Base-by-base conservation (phyloP, 2,797 vertebrate genomes). In the Numenius phaeopus region DNA sequence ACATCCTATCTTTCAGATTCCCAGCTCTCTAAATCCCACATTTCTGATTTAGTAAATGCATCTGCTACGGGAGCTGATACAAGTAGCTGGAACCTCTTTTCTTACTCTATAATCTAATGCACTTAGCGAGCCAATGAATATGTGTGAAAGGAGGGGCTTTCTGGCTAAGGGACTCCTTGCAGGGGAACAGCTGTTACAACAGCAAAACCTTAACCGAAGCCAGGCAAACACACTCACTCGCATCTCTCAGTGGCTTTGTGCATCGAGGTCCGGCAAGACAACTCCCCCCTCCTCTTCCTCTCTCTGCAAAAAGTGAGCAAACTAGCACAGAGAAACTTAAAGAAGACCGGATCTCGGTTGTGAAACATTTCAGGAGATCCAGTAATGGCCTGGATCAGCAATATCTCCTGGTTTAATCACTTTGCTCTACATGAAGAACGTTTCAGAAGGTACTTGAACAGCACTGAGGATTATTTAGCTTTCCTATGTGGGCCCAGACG, bases 401-500 rank as follows among this genome's bases (percentile, higher is more conserved):
- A 98, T 50, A 67, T 76, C 47, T 98, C 97, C 42, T 97, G 90
- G 93, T 77, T 96, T n/a, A 75, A 72, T 77, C 96, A 91, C 65
- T 58, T 97, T 15, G 75, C 84, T 79, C 42, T 94, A 14, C 72
- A 91, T 2, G 95, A 97, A 24, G 94, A 97, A 37, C 91, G 3
- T 14, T 64, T 98, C 34, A 66, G 82, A 40, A 94, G 67, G 44
- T 97, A 98, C 34, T 72, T 98, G 5, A 98, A 98, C 91, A 98
- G 97, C 96, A 98, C 98, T 0, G 98, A 98, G 90, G 98, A 98
- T 76, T 98, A 98, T 40, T 94, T 98, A 58, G 65, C 98, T 54
- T 97, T 98, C 78, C 72, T 98, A 2, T 98, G 97, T 0, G 98
- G 98, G 54, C 98, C 98, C 54, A 97, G 85, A 23, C 75, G 94